Conservation (phyloP, 2,888 invertebrate species). For the Oxyscelio sp. region DNA sequence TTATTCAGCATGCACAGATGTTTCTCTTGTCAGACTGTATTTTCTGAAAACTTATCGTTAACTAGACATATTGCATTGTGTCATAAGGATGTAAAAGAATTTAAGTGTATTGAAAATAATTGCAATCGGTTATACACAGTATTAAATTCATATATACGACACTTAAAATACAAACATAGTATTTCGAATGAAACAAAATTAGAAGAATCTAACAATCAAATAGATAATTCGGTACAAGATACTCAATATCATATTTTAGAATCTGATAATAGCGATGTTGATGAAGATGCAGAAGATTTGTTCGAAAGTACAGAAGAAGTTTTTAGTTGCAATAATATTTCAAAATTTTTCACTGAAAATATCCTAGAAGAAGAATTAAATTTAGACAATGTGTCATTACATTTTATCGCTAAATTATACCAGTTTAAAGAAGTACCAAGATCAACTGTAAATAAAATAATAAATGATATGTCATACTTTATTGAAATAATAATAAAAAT, state of each 20-base stretch:
- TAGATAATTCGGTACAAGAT: background rate
- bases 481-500: background rate
- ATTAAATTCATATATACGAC: background rate
- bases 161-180: constrained; percentile 6
- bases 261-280: background rate
- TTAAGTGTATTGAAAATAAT: background rate
- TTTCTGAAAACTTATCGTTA: no score
- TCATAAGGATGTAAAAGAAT: no score
- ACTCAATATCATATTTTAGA: no score
- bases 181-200: background rate
- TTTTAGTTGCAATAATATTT: no score
- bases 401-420: constrained; percentile 7
- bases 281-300: background rate
- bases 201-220: background rate
- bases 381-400: no score
- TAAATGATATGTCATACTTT: constrained; percentile 6
- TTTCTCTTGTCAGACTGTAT: no score
- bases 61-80: no score
- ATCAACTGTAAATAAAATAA: background rate
- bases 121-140: background rate
- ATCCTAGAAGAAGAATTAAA: background rate
- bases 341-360: background rate
- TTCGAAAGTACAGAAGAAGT: background rate
- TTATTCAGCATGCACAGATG: no score
- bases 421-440: background rate